Evolutionary conservation across 1,140 invertebrate genomes (phyloP).

Genomic region (Plutomurus gul): DNA sequence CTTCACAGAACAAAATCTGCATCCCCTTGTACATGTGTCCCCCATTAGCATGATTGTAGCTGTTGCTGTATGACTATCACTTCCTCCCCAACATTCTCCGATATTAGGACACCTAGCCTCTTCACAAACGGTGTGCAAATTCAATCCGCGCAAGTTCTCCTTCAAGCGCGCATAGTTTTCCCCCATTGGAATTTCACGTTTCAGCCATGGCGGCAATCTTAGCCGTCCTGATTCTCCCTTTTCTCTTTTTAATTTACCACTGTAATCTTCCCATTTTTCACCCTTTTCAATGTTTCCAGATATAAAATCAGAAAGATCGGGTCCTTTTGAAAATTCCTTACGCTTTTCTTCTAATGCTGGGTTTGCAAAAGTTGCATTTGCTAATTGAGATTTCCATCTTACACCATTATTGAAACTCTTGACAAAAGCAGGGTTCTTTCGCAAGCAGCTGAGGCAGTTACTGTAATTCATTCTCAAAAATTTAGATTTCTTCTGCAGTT

Average conservation of each 20-base stretch:
- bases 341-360: conserved; percentile 25
- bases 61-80: conserved; percentile 80
- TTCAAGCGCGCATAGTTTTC: conserved; percentile 71
- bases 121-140: conserved; percentile 96
- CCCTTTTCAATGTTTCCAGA: conserved; percentile 63
- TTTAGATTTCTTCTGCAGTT: background rate
- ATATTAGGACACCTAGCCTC: conserved; percentile 99
- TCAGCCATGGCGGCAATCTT: conserved; percentile 94
- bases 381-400: conserved; percentile 34
- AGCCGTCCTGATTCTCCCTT: conserved; percentile 80
- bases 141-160: conserved; percentile 81
- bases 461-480: background rate
- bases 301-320: conserved; percentile 61
- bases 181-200: conserved; percentile 90
- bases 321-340: conserved; percentile 56
- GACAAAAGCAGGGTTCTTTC: background rate
- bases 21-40: conserved; percentile 86
- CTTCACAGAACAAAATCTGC: conserved; percentile 98
- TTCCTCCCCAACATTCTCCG: conserved; percentile 99
- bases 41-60: conserved; percentile 92
- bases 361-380: background rate
- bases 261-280: conserved; percentile 68
- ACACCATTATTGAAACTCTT: background rate
- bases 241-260: conserved; percentile 78
- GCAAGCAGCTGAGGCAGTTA: background rate